A percentile compares a stretch with the other conserved stretches of the same genome.
phyloP scores from a whole-genome alignment of 2,797 vertebrate species.

The Propithecus perrieri region DNA sequence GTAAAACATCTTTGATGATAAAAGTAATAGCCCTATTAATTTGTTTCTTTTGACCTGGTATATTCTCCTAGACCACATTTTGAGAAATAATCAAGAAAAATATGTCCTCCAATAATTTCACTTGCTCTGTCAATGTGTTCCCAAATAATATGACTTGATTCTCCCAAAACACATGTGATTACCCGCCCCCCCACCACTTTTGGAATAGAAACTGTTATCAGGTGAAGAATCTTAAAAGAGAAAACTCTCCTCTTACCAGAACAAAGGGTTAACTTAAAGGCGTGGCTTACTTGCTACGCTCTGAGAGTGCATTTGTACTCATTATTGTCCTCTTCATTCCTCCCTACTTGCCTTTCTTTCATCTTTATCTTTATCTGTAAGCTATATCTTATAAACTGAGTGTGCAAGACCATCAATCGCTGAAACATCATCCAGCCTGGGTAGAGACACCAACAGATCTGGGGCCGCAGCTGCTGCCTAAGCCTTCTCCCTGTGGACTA shows the following conservation, averaged over 20 bases:
- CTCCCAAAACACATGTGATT: neutral
- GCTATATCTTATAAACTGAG: constrained; percentile 38
- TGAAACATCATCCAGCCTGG: neutral
- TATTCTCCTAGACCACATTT: constrained; percentile 1
- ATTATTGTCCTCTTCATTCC: neutral
- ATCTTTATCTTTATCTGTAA: constrained; percentile 20
- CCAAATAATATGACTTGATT: constrained; percentile 28
- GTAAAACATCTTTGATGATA: constrained; percentile 49
- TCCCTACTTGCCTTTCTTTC: neutral
- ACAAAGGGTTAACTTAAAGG: neutral
- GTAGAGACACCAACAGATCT: neutral
- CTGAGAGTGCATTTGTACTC: neutral
- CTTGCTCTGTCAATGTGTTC: neutral
- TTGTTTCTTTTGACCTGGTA: neutral
- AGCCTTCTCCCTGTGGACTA: neutral
- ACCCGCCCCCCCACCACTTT: neutral
- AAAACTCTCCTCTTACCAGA: neutral
- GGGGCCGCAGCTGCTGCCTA: neutral
- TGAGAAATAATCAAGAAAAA: constrained; percentile 22
- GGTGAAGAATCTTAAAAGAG: neutral
- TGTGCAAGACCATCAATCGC: neutral
- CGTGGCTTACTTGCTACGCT: neutral
- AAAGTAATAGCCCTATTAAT: neutral
- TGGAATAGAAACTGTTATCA: constrained; percentile 12
- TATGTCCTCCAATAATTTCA: neutral